phyloP scores from a whole-genome alignment of 2,797 vertebrate species.

The Falco peregrinus region DNA sequence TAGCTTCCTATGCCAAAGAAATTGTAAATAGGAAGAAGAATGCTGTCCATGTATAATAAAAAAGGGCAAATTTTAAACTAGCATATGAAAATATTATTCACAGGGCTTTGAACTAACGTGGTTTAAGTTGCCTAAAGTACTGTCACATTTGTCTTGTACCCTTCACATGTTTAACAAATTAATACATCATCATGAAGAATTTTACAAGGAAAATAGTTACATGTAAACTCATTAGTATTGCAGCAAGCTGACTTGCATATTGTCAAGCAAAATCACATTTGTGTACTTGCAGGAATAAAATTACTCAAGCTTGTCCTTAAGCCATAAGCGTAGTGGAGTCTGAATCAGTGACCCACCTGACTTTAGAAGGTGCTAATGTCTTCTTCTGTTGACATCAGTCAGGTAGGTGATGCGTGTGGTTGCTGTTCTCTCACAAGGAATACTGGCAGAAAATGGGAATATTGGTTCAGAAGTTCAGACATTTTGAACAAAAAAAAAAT shows the following conservation, averaged over 20 bases:
- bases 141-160: neutral
- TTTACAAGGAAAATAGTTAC: neutral
- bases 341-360: neutral
- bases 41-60: neutral
- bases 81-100: neutral
- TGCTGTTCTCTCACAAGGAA: neutral
- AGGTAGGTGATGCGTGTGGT: neutral
- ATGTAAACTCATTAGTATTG: neutral
- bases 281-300: neutral
- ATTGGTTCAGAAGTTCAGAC: neutral
- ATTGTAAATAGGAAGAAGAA: neutral
- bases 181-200: neutral
- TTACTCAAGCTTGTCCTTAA: neutral
- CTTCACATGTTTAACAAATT: neutral
- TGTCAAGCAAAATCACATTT: neutral
- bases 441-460: neutral
- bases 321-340: neutral
- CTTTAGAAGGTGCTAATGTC: neutral
- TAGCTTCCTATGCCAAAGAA: neutral
- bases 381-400: neutral
- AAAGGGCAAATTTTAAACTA: neutral
- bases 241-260: neutral
- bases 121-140: neutral
- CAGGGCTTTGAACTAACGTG: rapidly evolving
- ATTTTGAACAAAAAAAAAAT: neutral